Evolutionary conservation across 2,888 invertebrate genomes (phyloP).

Genomic region (Vandiemenella viatica): DNA sequence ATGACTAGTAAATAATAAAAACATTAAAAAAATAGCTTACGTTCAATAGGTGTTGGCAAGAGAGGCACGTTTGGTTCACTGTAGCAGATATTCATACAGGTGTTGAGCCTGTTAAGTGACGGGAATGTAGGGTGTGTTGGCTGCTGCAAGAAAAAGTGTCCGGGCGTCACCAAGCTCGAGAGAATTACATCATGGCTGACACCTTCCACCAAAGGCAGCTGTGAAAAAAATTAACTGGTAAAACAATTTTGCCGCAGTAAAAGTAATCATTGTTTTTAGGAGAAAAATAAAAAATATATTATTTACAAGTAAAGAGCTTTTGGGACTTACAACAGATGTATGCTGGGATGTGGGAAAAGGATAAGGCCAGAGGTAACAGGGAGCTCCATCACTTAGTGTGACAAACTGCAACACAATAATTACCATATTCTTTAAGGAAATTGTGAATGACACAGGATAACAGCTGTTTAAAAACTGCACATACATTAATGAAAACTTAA

Average conservation of each 20-base stretch:
- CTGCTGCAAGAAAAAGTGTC: slow-evolving; percentile 88
- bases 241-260: too few relatives aligned
- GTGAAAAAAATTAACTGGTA: too few relatives aligned
- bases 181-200: slow-evolving; percentile 87
- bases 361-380: background rate
- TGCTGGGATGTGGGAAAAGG: background rate
- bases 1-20: too few relatives aligned
- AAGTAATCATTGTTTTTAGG: too few relatives aligned
- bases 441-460: too few relatives aligned
- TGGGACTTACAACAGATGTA: background rate
- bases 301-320: background rate
- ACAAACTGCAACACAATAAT: background rate
- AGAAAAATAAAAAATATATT: too few relatives aligned
- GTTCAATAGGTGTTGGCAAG: slow-evolving; percentile 61
- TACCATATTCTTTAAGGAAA: too few relatives aligned
- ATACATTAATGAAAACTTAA: too few relatives aligned
- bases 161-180: slow-evolving; percentile 70
- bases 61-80: slow-evolving; percentile 60
- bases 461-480: too few relatives aligned
- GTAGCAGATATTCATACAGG: slow-evolving; percentile 72
- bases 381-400: background rate
- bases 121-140: slow-evolving; percentile 89
- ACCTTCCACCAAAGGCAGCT: slow-evolving; percentile 78
- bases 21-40: too few relatives aligned
- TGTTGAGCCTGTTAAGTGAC: slow-evolving; percentile 62